phyloP scores from a whole-genome alignment of 2,113 vertebrate species.

The Solea solea region DNA sequence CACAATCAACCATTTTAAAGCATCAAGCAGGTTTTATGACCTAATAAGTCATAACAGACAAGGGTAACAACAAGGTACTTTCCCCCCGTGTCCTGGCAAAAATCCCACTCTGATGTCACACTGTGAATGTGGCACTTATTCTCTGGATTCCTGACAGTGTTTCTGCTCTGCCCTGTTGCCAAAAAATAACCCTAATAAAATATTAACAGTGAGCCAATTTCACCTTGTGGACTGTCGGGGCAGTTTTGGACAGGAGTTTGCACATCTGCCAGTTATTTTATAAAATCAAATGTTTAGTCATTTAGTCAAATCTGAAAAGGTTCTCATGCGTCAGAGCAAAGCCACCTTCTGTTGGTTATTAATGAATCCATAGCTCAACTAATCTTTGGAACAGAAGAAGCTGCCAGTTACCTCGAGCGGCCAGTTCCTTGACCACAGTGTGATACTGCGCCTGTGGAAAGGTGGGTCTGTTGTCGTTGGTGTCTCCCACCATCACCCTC shows the following conservation, averaged over 20 bases:
- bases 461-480: constrained; percentile 81
- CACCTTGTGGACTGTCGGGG: no score
- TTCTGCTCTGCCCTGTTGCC: constrained; percentile 13
- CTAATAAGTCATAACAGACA: constrained; percentile 45
- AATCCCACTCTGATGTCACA: constrained; percentile 49
- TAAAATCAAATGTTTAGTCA: neutral
- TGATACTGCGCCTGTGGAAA: constrained; percentile 81
- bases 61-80: constrained; percentile 23
- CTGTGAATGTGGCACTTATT: constrained; percentile 39
- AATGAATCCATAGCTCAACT: neutral
- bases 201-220: no score
- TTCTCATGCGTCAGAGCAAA: neutral
- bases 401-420: constrained; percentile 55
- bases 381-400: neutral
- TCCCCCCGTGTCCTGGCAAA: constrained; percentile 48
- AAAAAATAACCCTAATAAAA: neutral
- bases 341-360: no score
- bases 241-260: no score
- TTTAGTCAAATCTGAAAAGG: neutral
- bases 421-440: constrained; percentile 78
- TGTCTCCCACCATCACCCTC: constrained; percentile 78
- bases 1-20: constrained; percentile 50
- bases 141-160: constrained; percentile 5
- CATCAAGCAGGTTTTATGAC: constrained; percentile 60
- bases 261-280: no score